Conservation (phyloP, 2,888 invertebrate species). For the Microdon myrmicae region DNA sequence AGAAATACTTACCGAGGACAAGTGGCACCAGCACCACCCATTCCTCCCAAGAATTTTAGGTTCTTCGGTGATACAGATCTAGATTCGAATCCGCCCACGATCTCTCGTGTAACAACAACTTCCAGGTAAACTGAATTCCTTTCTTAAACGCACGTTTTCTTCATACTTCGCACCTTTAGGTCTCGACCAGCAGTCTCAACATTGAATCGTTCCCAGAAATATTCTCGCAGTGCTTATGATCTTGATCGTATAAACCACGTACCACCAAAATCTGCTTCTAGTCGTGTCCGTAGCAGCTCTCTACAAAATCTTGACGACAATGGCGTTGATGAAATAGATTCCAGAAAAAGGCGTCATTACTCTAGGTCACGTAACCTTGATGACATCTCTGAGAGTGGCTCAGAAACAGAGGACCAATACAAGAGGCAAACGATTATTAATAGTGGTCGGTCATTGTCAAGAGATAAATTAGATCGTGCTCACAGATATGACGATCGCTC, state of each 20-base stretch:
- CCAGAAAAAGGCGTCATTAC: conserved; percentile 62
- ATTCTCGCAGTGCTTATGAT: conserved; percentile 65
- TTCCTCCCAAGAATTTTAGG: conserved; percentile 74
- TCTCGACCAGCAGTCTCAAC: conserved; percentile 57
- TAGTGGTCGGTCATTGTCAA: conserved; percentile 55
- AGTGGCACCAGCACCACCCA: conserved; percentile 55
- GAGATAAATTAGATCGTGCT: conserved; percentile 55
- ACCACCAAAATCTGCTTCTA: conserved; percentile 43
- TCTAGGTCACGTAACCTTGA: conserved; percentile 68
- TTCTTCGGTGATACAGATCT: conserved; percentile 87
- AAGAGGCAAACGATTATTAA: conserved; percentile 55
- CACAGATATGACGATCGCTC: conserved; percentile 59
- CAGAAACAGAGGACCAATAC: conserved; percentile 64
- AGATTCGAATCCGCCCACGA: conserved; percentile 75
- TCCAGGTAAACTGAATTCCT: conserved; percentile 55
- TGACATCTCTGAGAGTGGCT: conserved; percentile 66
- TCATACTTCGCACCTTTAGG: conserved; percentile 43
- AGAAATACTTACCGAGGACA: conserved; percentile 34
- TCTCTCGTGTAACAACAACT: conserved; percentile 62
- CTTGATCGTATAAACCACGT: conserved; percentile 59
- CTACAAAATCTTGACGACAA: conserved; percentile 64
- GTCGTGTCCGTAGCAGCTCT: conserved; percentile 62
- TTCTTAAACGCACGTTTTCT: not conserved
- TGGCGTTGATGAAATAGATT: conserved; percentile 62
- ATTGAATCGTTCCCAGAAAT: conserved; percentile 60